phyloP scores from a whole-genome alignment of 2,888 invertebrate species.

The Dolomedes plantarius region DNA sequence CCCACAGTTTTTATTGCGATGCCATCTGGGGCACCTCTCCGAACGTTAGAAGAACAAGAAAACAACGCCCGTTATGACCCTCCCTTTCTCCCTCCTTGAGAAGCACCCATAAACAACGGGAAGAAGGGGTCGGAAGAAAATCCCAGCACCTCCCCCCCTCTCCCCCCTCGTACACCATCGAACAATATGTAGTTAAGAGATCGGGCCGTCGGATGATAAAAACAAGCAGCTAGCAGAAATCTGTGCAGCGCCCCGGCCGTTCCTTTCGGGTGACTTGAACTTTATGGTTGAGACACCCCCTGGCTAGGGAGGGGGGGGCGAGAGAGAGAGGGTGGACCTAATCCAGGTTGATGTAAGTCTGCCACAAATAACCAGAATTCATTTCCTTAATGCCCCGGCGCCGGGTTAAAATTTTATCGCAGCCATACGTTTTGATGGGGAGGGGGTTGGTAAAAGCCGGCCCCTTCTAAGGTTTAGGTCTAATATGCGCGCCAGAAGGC shows the following conservation, averaged over 20 bases:
- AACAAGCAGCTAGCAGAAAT: slow-evolving; percentile 56
- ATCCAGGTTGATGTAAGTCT: slow-evolving; percentile 71
- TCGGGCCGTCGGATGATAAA: slow-evolving; percentile 54
- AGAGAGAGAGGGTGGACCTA: slow-evolving; percentile 43
- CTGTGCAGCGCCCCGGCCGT: slow-evolving; percentile 46
- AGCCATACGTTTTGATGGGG: slow-evolving; percentile 68
- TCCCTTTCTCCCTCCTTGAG: slow-evolving; percentile 21
- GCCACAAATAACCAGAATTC: slow-evolving; percentile 72
- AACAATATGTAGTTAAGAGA: slow-evolving; percentile 69
- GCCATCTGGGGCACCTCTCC: slow-evolving; percentile 8
- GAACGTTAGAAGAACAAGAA: slow-evolving; percentile 29
- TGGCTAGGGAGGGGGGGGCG: neutral
- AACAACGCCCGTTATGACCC: slow-evolving; percentile 3
- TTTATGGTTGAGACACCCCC: slow-evolving; percentile 63
- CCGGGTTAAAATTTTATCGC: slow-evolving; percentile 71
- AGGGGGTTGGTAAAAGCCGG: slow-evolving; percentile 38
- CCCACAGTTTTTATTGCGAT: slow-evolving; percentile 32
- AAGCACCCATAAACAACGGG: slow-evolving; percentile 56
- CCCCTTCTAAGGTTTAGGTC: slow-evolving; percentile 43
- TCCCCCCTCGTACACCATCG: neutral
- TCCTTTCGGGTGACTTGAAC: slow-evolving; percentile 59
- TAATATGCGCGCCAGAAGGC: slow-evolving; percentile 66
- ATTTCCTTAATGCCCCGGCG: slow-evolving; percentile 66
- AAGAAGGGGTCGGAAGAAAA: neutral
- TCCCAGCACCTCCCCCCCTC: neutral